Base-by-base conservation (phyloP, 2,888 invertebrate species). In the Onthophagus sagittarius region DNA sequence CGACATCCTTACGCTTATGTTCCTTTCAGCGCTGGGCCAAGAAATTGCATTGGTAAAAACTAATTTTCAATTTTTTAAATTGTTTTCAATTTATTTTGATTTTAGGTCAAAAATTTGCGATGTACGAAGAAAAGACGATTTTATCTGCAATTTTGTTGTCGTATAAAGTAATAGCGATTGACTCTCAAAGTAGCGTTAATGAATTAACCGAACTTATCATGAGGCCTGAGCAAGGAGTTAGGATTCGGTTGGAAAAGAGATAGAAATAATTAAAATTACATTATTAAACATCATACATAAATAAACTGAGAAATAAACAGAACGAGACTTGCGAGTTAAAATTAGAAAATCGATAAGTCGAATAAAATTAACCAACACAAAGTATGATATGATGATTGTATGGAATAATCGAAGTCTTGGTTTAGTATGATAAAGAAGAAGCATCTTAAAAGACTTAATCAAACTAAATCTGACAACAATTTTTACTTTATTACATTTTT, bases 11-110 rank as follows among this genome's bases (percentile, higher is more conserved):
- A 39, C 13, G 67, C 71, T 9, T 74, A 70, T 9, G 63, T 74
- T 62, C 74, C 74, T 9, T 74, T 74, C 53, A 74, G 74, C 31
- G 74, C 74, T 5, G 74, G 74, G 11, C 74, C 74, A 6, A 69
- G 74, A 65, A 74, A 74, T 71, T 74, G 73, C 33, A 71, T 74
- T 14, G 73, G 73, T 74, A 32, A 23, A 33, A 6, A 23, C n/a
- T 15, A 62, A 5, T 65, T 9, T 13, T 13, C 5, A 63, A 5
- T 5, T 32, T 0, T 9, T n/a, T 13, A 13, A 33, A 15, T 70
- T 15, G 14, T 63, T n/a, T 53, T 63, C 7, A n/a, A n/a, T n/a
- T 39, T 23, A n/a, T 13, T 63, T n/a, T n/a, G n/a, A n/a, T n/a
- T 13, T 23, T 64, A 74, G 74, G 74, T 0, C 74, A 74, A 62